Evolutionary conservation across 2,888 invertebrate genomes (phyloP), one percentile per base, ranked within the genome.

Genomic region (Carterocephalus palaemon): DNA sequence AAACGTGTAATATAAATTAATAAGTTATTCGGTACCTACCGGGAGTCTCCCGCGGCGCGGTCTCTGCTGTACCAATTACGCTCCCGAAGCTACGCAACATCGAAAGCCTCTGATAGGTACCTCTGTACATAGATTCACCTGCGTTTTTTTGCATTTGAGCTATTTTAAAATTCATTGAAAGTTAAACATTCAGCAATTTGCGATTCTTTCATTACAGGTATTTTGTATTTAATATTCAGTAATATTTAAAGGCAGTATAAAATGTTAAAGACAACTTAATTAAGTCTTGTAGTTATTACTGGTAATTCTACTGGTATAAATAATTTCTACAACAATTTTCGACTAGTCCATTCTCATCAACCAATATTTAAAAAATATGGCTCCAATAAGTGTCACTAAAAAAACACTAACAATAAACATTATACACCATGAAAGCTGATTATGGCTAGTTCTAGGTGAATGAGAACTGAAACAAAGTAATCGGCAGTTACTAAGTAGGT

Each of bases 1-100:
- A 68, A 70, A 74, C 70, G 69, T 72, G 78, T 78, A 80, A 79
- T 82, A 81, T 81, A 81, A 82, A 82, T 82, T 81, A 80, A 81
- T 82, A 81, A 83, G 74, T 78, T 80, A 79, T 79, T 70, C 65
- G 71, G 64, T 64, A 68, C 63, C 60, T 56, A 4, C 67, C 43
- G 51, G 78, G 57, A 53, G n/a, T n/a, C 68, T 63, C 84, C 83
- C 67, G 82, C 62, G 63, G 80, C 49, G 67, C 56, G 67, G 58
- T 46, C 43, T n/a, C n/a, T n/a, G n/a, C 46, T 51, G 46, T 54
- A 52, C 54, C 47, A 41, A 53, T 56, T 56, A 49, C 52, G 24
- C 40, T 40, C 42, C 50, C 16, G 40, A 46, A 37, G 46, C 52
- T 19, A 40, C n/a, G 28, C 15, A 15, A 12, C 28, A 28, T n/a